Base-by-base conservation (phyloP, 2,888 invertebrate species). In the Agrotis clavis region DNA sequence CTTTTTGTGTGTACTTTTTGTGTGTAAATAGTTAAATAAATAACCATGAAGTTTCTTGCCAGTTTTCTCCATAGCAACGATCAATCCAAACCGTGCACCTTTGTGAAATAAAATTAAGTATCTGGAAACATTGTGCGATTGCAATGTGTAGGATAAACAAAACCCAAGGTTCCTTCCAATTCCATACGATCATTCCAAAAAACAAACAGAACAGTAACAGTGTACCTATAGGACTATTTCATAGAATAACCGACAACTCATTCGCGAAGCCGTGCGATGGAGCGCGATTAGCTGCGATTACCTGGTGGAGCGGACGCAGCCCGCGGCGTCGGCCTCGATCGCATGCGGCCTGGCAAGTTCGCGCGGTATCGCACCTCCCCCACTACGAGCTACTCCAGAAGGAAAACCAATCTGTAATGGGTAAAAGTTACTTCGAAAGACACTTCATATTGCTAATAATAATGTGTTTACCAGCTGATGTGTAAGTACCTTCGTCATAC, bases 221-320 rank as follows among this genome's bases (percentile, higher is more conserved):
- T 59, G 6, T 16, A 25, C 25, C 25, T 25, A 54, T 67, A 25
- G 7, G 50, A 56, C 35, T 35, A 41, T 66, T 57, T 62, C 30
- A 50, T 25, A 61, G 13, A 68, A 48, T 48, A 45, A 19, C 59
- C 18, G 35, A 21, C 7, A 53, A 65, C 47, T 53, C 30, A 56
- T 48, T 57, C 13, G 57, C 19, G 30, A 45, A 48, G 62, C 60
- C 57, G 61, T 57, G 25, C 50, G 53, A 71, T 74, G 25, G 21
- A 45, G 59, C 41, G 51, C 79, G 75, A 73, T 83, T 75, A 78
- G 25, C 56, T 59, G 51, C 59, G 64, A 74, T 67, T 53, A 67
- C 54, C 76, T 41, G 21, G 45, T 47, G 48, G 19, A 64, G 67
- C 61, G 59, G 64, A 47, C 57, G 66, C 53, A 45, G 25, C 63